These are phyloP conservation scores for Simalia tracyae DNA, from an alignment of 2,797 vertebrate species.

Conservation along the genomic window DNA sequence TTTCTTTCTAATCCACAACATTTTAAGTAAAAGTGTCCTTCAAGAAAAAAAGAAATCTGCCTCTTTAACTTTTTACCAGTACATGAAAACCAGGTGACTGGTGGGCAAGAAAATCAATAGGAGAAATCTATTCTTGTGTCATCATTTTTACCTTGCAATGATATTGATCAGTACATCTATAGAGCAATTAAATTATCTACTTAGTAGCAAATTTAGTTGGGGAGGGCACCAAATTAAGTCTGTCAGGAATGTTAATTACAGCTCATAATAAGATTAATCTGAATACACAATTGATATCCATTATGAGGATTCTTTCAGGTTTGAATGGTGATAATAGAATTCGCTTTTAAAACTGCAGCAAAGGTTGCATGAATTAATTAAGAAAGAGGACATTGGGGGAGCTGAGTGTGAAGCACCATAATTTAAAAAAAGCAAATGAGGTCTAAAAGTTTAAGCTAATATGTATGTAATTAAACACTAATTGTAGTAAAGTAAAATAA, in stretches of 20 bases:
- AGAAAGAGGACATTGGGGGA: slow-evolving; percentile 64
- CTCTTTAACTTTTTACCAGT: slow-evolving; percentile 11
- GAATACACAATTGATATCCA: slow-evolving; percentile 72
- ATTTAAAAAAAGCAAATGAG: slow-evolving; percentile 67
- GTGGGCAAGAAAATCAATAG: slow-evolving; percentile 7
- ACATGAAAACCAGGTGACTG: not conserved
- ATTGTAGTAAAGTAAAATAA: slow-evolving; percentile 54
- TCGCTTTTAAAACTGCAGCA: slow-evolving; percentile 48
- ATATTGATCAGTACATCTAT: slow-evolving; percentile 51
- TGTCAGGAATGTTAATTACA: slow-evolving; percentile 67
- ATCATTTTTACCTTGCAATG: slow-evolving; percentile 32
- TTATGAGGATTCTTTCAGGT: slow-evolving; percentile 70
- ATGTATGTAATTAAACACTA: slow-evolving; percentile 60
- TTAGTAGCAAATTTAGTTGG: slow-evolving; percentile 59
- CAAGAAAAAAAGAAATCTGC: not conserved
- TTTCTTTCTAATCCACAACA: not conserved
- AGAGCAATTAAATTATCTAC: slow-evolving; percentile 64
- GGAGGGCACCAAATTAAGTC: slow-evolving; percentile 67
- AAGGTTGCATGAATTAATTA: slow-evolving; percentile 72
- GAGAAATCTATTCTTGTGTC: slow-evolving; percentile 33
- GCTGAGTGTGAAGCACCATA: slow-evolving; percentile 56
- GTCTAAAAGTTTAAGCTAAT: slow-evolving; percentile 68
- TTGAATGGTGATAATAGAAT: slow-evolving; percentile 73
- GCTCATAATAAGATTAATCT: slow-evolving; percentile 72
- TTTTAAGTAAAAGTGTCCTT: not conserved